Base-by-base conservation (phyloP, 2,888 invertebrate species). In the Cryptus armator region DNA sequence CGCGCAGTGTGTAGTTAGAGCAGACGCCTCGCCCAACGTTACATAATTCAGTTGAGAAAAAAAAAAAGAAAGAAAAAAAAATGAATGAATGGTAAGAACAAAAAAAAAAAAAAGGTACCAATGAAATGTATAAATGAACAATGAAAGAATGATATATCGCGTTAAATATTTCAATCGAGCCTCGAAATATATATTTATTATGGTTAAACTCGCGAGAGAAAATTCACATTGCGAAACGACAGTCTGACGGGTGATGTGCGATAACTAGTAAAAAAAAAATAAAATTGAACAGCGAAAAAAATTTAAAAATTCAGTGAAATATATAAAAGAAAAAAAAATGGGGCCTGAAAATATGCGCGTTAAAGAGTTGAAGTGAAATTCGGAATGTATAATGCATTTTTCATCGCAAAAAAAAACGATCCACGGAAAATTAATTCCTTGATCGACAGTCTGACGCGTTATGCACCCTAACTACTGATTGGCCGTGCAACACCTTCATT, bases 401-500 rank as follows among this genome's bases (percentile, higher is more conserved):
- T 37, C 37, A 37, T 37, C 37, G 6, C 6, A 9, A 9, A 37
- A 37, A 2, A 37, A 37, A 37, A 9, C 37, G 7, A 9, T 9
- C 37, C 37, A 5, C 37, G 37, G 37, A 37, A 37, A 37, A 37
- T 37, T 5, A 9, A 37, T 37, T 37, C 37, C 7, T 37, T 9
- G 37, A 32, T 44, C 43, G 5, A 7, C 48, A 9, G 77, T 67
- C 77, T n/a, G 71, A 71, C 53, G 43, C 43, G 62, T 53, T 43
- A 71, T 64, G 64, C 37, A 43, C 53, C 53, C 37, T 32, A 64
- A 72, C 79, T 71, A 72, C 79, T 44, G 43, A 72, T 72, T 53
- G 53, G 64, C 53, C 66, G 64, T 16, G 44, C 51, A 66, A 24
- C 53, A 32, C 44, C 66, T 44, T 79, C 16, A 29, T 64, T 67